Conservation (phyloP, 1,140 invertebrate species). For the Neoseiulus cucumeris region DNA sequence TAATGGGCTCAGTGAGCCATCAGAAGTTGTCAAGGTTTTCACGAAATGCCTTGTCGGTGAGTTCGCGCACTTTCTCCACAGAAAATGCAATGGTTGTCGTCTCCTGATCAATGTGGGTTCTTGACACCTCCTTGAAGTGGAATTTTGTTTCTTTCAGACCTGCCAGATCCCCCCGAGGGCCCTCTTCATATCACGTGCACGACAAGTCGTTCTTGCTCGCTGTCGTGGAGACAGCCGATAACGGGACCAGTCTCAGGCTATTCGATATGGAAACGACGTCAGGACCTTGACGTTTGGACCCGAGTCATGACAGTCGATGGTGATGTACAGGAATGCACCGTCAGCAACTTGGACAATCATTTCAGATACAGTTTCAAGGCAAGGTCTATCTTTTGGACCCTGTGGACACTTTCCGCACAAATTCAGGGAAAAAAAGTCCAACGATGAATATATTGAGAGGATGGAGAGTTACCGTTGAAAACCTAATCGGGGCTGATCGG, state of each 20-base stretch:
- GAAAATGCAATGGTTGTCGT: no score
- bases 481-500: no score
- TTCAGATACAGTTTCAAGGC: conserved; percentile 6
- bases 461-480: no score
- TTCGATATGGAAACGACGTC: conserved; percentile 7
- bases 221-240: conserved; percentile 1
- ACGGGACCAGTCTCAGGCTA: background rate
- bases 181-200: background rate
- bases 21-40: background rate
- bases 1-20: background rate
- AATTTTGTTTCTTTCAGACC: background rate
- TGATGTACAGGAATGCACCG: background rate
- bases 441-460: no score
- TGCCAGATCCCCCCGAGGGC: background rate
- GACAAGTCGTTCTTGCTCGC: background rate
- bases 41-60: background rate
- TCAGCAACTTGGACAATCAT: background rate
- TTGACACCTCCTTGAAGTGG: no score
- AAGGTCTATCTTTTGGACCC: no score
- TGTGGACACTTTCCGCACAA: no score
- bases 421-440: no score
- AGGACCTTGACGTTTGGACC: background rate
- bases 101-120: no score
- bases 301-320: background rate
- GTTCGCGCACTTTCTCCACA: no score